phyloP scores from a whole-genome alignment of 2,113 vertebrate species.

The Oncorhynchus gorbuscha region DNA sequence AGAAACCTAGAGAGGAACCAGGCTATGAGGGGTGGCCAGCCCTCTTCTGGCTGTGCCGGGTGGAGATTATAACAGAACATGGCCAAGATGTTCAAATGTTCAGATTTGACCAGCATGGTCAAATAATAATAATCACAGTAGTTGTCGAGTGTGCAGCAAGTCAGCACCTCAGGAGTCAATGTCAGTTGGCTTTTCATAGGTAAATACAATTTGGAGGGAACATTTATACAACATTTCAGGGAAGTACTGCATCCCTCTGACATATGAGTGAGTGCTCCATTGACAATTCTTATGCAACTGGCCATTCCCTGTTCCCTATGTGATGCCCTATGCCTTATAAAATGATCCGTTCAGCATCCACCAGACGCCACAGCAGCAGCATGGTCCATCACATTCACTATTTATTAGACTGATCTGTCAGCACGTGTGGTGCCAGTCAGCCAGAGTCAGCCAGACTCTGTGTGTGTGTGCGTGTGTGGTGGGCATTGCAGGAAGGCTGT shows the following conservation, averaged over 20 bases:
- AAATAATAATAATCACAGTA: too few relatives aligned
- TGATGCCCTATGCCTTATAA: not conserved
- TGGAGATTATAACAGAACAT: too few relatives aligned
- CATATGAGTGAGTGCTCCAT: not conserved
- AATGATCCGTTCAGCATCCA: not conserved
- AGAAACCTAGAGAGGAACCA: too few relatives aligned
- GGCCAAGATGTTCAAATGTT: too few relatives aligned
- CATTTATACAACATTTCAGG: not conserved
- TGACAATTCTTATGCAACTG: not conserved
- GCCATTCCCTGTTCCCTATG: not conserved
- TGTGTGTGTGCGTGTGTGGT: not conserved
- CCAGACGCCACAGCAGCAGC: not conserved
- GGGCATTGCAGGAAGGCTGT: constrained; percentile 31
- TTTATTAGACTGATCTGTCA: constrained; percentile 14
- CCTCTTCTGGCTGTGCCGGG: too few relatives aligned
- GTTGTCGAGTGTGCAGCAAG: too few relatives aligned
- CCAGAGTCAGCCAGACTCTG: not conserved
- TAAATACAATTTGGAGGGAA: constrained; percentile 28
- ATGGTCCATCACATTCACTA: not conserved
- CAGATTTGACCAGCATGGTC: too few relatives aligned
- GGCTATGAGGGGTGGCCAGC: too few relatives aligned
- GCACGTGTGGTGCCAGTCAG: not conserved
- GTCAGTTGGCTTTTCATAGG: not conserved
- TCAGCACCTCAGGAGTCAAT: too few relatives aligned
- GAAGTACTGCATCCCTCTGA: not conserved